Conservation (phyloP, 2,797 vertebrate species). For the Rousettus madagascariensis region DNA sequence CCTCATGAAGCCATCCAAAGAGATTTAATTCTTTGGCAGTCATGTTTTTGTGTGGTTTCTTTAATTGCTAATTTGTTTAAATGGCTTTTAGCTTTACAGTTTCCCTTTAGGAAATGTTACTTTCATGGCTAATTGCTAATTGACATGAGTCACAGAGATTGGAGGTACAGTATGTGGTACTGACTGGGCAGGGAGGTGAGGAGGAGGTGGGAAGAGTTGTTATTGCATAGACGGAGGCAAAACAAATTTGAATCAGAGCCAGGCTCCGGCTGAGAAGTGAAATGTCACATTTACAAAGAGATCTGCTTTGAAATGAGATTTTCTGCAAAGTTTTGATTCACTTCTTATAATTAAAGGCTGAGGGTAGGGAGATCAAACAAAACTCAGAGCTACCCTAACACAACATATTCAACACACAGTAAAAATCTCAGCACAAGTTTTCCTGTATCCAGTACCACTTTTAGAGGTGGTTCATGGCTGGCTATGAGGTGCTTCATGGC, state of each 20-base stretch:
- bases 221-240: background rate
- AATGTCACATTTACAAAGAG: conserved; percentile 35
- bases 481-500: background rate
- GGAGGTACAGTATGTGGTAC: conserved; percentile 69
- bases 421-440: background rate
- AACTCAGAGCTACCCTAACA: conserved; percentile 10
- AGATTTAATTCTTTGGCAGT: conserved; percentile 81
- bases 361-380: background rate
- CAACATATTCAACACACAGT: background rate
- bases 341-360: conserved; percentile 29
- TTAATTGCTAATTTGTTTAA: conserved; percentile 86
- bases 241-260: background rate
- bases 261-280: conserved; percentile 15
- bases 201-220: background rate
- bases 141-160: conserved; percentile 78
- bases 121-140: conserved; percentile 81
- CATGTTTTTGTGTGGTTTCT: conserved; percentile 81
- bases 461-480: background rate
- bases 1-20: conserved; percentile 77
- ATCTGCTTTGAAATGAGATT: conserved; percentile 34
- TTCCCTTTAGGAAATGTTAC: conserved; percentile 81
- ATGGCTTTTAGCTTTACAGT: conserved; percentile 82
- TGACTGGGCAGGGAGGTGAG: conserved; percentile 44
- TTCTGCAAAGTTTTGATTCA: conserved; percentile 56
- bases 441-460: background rate